A percentile compares a stretch with the other conserved stretches of the same genome.
Evolutionary conservation across 2,113 vertebrate genomes (phyloP).

Genomic region (Tachycineta bicolor): DNA sequence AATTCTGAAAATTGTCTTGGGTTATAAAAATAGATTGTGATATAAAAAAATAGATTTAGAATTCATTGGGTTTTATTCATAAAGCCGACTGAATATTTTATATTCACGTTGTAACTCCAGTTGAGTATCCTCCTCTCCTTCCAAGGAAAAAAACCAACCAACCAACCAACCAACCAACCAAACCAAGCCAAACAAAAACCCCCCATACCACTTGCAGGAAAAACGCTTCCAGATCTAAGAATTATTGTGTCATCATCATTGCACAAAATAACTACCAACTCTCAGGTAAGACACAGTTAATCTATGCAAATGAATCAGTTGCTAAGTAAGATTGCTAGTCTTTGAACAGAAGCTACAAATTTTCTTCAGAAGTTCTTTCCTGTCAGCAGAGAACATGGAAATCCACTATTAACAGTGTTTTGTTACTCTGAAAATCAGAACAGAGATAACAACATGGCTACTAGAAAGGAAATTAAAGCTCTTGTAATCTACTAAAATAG

Average conservation of each 20-base stretch:
- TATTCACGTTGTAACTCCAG: not conserved
- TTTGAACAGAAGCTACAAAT: not conserved
- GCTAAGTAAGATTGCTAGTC: not conserved
- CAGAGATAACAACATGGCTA: not conserved
- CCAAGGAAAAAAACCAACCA: not conserved
- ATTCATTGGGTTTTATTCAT: not conserved
- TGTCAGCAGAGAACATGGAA: not conserved
- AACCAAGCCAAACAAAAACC: not conserved
- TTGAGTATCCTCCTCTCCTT: not conserved
- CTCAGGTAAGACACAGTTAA: not conserved
- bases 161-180: accelerated
- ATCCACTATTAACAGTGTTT: not conserved
- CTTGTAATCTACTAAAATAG: not conserved
- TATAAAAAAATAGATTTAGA: not conserved
- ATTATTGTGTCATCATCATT: not conserved
- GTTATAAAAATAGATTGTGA: not conserved
- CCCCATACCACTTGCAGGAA: not conserved
- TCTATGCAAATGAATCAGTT: not conserved
- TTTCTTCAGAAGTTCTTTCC: not conserved
- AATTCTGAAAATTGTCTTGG: not conserved
- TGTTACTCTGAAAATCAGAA: not conserved
- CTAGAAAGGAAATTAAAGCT: not conserved
- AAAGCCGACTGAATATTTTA: not conserved
- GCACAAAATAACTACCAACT: not conserved
- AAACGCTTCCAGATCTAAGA: not conserved